These are phyloP conservation scores for Oreochromis mossambicus DNA, from an alignment of 2,797 vertebrate genomes.

Conservation along the genomic window DNA sequence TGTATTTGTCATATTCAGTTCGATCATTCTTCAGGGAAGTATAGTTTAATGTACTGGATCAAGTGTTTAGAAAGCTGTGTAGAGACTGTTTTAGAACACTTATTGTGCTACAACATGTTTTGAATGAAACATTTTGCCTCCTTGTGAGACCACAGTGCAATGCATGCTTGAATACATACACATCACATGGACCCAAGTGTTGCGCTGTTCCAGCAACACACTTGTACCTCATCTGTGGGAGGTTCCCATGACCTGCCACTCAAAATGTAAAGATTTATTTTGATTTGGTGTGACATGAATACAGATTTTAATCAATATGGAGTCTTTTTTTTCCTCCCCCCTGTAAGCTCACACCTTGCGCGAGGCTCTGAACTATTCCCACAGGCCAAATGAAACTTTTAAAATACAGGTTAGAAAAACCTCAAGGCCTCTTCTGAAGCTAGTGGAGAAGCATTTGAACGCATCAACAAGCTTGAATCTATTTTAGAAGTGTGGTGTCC, in stretches of 20 bases:
- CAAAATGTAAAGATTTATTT: neutral
- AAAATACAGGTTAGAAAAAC: neutral
- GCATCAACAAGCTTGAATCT: neutral
- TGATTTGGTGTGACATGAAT: slow-evolving; percentile 33
- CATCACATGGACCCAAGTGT: neutral
- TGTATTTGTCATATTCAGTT: neutral
- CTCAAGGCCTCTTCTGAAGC: neutral
- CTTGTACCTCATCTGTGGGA: neutral
- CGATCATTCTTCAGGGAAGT: slow-evolving; percentile 16
- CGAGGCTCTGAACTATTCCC: neutral
- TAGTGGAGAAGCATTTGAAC: neutral
- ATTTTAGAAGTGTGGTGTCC: slow-evolving; percentile 37
- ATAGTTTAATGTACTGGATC: slow-evolving; percentile 13
- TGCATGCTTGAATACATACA: neutral
- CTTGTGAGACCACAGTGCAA: neutral
- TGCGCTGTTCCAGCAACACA: slow-evolving; percentile 19
- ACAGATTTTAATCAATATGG: slow-evolving; percentile 11
- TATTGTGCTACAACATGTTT: neutral
- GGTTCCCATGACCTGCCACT: neutral
- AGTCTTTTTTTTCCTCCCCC: neutral
- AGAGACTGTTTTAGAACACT: neutral
- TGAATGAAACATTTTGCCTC: slow-evolving; percentile 4
- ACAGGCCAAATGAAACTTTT: neutral
- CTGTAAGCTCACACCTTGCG: neutral
- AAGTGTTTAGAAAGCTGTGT: neutral